A percentile compares a stretch with the other conserved stretches of the same genome.
Conservation (phyloP, 2,113 vertebrate genomes). For the Paramisgurnus dabryanus region DNA sequence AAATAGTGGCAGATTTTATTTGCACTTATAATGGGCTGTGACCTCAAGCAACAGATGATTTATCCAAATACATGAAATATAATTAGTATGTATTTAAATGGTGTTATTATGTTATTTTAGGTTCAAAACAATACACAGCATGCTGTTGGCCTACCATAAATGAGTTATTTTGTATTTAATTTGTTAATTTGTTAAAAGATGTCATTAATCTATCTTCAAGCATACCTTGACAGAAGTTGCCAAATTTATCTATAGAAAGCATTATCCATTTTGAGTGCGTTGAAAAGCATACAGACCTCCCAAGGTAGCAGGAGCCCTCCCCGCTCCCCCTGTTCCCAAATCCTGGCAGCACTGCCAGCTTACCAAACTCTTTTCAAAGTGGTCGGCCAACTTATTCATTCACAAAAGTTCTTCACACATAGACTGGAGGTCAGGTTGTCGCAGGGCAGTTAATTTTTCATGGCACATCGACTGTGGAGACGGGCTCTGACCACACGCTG, state of each 20-base stretch:
- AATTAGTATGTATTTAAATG: constrained; percentile 8
- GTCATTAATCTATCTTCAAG: constrained; percentile 34
- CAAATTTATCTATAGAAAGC: constrained; percentile 63
- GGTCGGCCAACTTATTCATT: constrained; percentile 63
- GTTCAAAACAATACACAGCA: constrained; percentile 6
- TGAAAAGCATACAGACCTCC: constrained; percentile 59
- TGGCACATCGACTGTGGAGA: constrained; percentile 59
- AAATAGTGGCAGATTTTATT: background rate
- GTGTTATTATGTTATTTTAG: constrained; percentile 31
- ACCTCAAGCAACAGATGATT: constrained; percentile 38
- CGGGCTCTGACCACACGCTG: constrained; percentile 64
- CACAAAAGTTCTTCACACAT: constrained; percentile 60
- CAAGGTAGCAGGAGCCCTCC: constrained; percentile 55
- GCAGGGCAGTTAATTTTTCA: constrained; percentile 60
- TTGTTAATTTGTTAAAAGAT: constrained; percentile 27
- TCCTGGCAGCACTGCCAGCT: constrained; percentile 59
- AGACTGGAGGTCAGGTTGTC: constrained; percentile 54
- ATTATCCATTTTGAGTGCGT: constrained; percentile 66
- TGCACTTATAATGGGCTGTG: background rate
- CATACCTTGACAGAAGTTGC: constrained; percentile 70
- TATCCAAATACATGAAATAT: constrained; percentile 12
- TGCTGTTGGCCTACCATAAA: constrained; percentile 21
- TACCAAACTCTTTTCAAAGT: constrained; percentile 65
- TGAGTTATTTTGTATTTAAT: background rate
- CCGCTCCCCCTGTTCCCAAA: constrained; percentile 57